Evolutionary conservation across 2,888 invertebrate genomes (phyloP), one percentile per base, ranked within the genome.

Genomic region (Rhorus exstirpatorius): DNA sequence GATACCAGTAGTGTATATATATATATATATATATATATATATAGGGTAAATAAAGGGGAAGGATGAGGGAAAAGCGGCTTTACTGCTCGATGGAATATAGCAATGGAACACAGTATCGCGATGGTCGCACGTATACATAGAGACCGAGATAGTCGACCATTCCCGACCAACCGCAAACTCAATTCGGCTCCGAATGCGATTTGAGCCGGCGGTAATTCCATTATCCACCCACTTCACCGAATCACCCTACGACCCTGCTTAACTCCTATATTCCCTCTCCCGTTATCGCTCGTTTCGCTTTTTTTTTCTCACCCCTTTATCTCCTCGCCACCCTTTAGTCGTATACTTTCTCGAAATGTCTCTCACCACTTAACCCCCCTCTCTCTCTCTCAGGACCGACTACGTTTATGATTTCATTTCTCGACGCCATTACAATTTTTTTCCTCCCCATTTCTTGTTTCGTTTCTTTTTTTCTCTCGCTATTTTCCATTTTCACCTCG

Each of bases 141-240:
- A 21, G 71, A 55, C 46, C 38, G 8, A 63, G 41, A 63, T 53
- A 65, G 68, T 84, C 83, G 86, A 82, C 86, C 88, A 88, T 88
- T 89, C 87, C 87, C 87, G 86, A 86, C 72, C 86, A 82, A 83
- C 88, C 89, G 87, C 90, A 91, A 91, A 91, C 85, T 91, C 88
- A 86, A 90, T 91, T 91, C 86, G 80, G 79, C 78, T 78, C 86
- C 83, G 87, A 89, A 90, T 89, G 87, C 88, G 89, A 91, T 91
- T 91, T 89, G 87, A 89, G 88, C 86, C 44, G 84, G 74, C 84
- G 86, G 89, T 91, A 92, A 92, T 91, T 88, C 87, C 85, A 86
- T 91, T 91, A 90, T 86, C 79, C 83, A 78, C 84, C 86, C 86
- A 84, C 87, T 87, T 86, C 84, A 85, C 85, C 87, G 87, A 88